Base-by-base conservation (phyloP, 2,797 vertebrate genomes). In the Cryptoblepharus egeriae region DNA sequence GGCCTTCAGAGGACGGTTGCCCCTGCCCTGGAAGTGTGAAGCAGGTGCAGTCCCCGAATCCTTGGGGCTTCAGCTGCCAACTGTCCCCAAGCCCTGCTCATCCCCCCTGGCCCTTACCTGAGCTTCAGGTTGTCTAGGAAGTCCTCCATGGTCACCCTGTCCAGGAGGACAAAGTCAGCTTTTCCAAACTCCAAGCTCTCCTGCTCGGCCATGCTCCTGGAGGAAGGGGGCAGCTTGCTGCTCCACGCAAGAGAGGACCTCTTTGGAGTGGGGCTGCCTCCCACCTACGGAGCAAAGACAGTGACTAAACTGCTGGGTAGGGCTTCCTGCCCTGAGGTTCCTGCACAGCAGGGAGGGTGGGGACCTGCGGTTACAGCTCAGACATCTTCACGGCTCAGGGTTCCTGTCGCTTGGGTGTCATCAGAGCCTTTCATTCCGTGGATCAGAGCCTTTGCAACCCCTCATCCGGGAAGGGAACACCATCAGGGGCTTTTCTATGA, bases 121-220 rank as follows among this genome's bases (percentile, higher is more conserved):
- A 97, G 84, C 91, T 96, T 97, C 81, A 99, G 93, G 88, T 99
- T 99, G 60, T 96, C 96, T 96, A 98, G 96, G 86, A 99, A 98
- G 91, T 98, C 97, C 84, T 98, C 97, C 97, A 98, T 98, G 60
- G 95, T 97, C 91, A 99, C 97, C 79, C 97, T 96, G 8, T 99
- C 98, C 95, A 99, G 93, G 8, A 99, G 97, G 32, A 99, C 97
- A 5, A 98, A 99, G 92, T 99, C 98, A 0, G 97, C 96, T 92
- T 98, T 98, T 73, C 98, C 98, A 0, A 96, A 98, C 92, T 98
- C 97, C 5, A 97, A 90, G 35, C 96, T 96, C 87, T 98, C 97
- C 84, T 97, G 95, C 82, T 97, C 98, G 2, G 97, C 98, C 98
- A 99, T 99, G 77, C 58, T 70, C 26, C 79, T 70, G 1, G 1